Base-by-base conservation (phyloP, 2,797 vertebrate species). In the Sebastes hopkinsi region DNA sequence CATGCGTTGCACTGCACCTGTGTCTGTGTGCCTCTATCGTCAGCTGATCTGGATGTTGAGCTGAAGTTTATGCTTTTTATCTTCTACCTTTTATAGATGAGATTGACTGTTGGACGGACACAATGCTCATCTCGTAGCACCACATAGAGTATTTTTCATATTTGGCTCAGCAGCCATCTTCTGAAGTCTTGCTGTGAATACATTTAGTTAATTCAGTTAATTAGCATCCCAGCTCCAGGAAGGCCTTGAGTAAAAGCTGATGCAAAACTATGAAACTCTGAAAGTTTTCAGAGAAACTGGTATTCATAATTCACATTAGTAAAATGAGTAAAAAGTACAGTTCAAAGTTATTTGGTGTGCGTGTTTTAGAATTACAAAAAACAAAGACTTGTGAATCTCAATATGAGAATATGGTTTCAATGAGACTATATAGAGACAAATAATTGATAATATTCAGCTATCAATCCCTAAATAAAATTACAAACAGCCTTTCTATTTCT, bases 231-330 rank as follows among this genome's bases (percentile, higher is more conserved):
- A 52, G 50, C 64, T 46, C 16, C 5, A 8, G 54, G 23, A 29
- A 22, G 5, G 13, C 55, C 61, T 23, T 0, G 14, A 72, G 36
- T 62, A 4, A 69, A 62, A n/a, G 62, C 78, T 75, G 75, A 84
- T 72, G 77, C 71, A 87, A 87, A 88, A 38, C 50, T 55, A 11
- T 61, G 56, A 80, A 87, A 79, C n/a, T 20, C 6, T 4, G 4
- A 29, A 6, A 6, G 32, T 67, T 82, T 69, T 73, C 20, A 8
- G 65, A 46, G 42, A 25, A 46, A 59, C 32, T 20, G 11, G 6
- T n/a, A 1, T 3, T 36, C 22, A 50, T 25, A 13, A 54, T n/a
- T 65, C 13, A 3, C 11, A 18, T 5, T 18, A 22, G 18, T 64
- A 46, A 7, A 54, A 58, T 18, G 20, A 29, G 23, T 64, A 1